Percentiles rank a stretch among this genome's conserved stretches.
phyloP scores from a whole-genome alignment of 2,888 invertebrate species.

The Asteroscopus sphinx region DNA sequence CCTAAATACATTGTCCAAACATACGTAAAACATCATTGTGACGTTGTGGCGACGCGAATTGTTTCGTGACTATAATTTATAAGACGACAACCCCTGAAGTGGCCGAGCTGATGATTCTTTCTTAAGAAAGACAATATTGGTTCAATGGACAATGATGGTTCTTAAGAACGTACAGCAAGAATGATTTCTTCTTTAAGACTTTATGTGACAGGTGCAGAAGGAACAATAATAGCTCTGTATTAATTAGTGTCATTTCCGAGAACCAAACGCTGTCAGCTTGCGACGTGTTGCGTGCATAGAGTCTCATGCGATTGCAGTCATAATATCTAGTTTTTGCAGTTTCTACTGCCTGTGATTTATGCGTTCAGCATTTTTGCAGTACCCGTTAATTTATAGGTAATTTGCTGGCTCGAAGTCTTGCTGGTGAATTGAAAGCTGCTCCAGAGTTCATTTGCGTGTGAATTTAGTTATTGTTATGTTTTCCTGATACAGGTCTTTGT shows the following conservation, averaged over 20 bases:
- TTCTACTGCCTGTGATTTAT: slow-evolving; percentile 20
- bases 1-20: too few species aligned
- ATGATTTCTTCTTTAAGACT: slow-evolving; percentile 37
- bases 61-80: too few species aligned
- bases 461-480: not conserved
- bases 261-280: slow-evolving; percentile 35
- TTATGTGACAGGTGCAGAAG: slow-evolving; percentile 45
- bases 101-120: too few species aligned
- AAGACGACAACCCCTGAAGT: too few species aligned
- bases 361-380: slow-evolving; percentile 13
- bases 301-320: slow-evolving; percentile 30
- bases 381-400: slow-evolving; percentile 9
- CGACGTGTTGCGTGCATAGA: slow-evolving; percentile 47
- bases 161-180: not conserved
- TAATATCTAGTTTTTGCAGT: slow-evolving; percentile 38
- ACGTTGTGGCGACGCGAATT: too few species aligned
- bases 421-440: not conserved
- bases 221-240: slow-evolving; percentile 53
- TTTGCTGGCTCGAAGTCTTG: not conserved
- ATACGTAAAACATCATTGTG: too few species aligned
- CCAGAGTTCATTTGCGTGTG: not conserved
- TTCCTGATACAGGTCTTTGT: too few species aligned
- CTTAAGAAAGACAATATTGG: too few species aligned
- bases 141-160: too few species aligned
- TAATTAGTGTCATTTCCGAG: slow-evolving; percentile 43